Percentiles rank a stretch among this genome's conserved stretches.
Conservation (phyloP, 2,888 invertebrate species). For the Trichogramma evanescens region DNA sequence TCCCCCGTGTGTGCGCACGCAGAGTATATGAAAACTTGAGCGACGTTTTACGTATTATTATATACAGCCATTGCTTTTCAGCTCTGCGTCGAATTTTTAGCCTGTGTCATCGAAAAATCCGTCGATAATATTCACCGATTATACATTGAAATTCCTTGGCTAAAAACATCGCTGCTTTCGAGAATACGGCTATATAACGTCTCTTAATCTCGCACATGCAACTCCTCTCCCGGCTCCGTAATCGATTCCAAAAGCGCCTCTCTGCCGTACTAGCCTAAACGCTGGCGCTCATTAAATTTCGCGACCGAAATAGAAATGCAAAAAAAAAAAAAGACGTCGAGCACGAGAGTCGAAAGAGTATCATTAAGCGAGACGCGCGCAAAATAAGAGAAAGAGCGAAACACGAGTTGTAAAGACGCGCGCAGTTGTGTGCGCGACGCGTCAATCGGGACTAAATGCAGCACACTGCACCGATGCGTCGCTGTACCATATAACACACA, state of each 20-base stretch:
- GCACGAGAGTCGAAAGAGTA: slow-evolving; percentile 14
- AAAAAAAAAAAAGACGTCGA: not conserved
- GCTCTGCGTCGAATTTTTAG: too few species aligned
- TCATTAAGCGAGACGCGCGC: slow-evolving; percentile 22
- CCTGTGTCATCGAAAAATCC: too few species aligned
- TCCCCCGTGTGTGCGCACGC: too few species aligned
- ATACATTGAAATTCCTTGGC: not conserved
- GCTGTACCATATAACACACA: too few species aligned
- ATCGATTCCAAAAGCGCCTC: not conserved
- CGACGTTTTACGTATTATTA: too few species aligned
- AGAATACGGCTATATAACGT: too few species aligned
- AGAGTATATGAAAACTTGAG: too few species aligned
- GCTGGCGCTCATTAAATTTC: slow-evolving; percentile 17
- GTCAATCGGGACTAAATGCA: slow-evolving; percentile 20
- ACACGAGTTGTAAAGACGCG: slow-evolving; percentile 19
- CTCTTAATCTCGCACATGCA: too few species aligned
- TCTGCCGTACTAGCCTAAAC: slow-evolving; percentile 18
- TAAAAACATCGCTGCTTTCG: too few species aligned
- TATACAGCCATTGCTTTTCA: too few species aligned
- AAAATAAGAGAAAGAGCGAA: not conserved
- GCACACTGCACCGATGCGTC: too few species aligned
- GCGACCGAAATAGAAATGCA: not conserved
- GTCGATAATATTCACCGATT: not conserved
- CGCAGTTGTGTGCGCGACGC: slow-evolving; percentile 13
- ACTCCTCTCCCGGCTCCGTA: not conserved